phyloP scores from a whole-genome alignment of 2,113 vertebrate species.

The Dinomys branickii region DNA sequence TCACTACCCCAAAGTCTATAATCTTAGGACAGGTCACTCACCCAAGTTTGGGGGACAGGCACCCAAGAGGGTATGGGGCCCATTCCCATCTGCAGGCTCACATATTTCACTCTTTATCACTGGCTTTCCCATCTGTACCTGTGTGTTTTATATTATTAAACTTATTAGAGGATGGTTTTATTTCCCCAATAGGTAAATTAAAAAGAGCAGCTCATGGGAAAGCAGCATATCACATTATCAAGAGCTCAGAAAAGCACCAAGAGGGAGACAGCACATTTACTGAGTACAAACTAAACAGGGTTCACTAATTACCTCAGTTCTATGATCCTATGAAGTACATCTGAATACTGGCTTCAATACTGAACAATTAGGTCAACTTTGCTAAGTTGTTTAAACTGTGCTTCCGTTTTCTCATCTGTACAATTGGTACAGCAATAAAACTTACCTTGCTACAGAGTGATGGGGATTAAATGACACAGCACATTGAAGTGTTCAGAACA shows the following conservation, averaged over 20 bases:
- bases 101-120: neutral
- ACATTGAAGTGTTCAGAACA: neutral
- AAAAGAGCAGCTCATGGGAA: neutral
- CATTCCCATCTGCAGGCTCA: neutral
- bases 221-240: neutral
- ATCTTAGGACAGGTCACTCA: neutral
- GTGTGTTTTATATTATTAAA: neutral
- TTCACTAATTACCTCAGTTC: neutral
- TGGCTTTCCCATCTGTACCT: neutral
- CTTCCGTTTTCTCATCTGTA: neutral
- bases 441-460: neutral
- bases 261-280: neutral
- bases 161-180: neutral
- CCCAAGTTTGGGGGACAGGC: neutral
- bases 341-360: neutral
- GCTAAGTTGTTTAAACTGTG: neutral
- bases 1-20: neutral
- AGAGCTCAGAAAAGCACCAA: neutral
- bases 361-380: neutral
- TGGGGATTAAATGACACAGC: neutral
- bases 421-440: neutral
- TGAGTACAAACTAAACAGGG: neutral
- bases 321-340: neutral
- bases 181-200: neutral
- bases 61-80: neutral